Evolutionary conservation across 1,140 invertebrate genomes (phyloP).

Genomic region (Aphis gossypii): DNA sequence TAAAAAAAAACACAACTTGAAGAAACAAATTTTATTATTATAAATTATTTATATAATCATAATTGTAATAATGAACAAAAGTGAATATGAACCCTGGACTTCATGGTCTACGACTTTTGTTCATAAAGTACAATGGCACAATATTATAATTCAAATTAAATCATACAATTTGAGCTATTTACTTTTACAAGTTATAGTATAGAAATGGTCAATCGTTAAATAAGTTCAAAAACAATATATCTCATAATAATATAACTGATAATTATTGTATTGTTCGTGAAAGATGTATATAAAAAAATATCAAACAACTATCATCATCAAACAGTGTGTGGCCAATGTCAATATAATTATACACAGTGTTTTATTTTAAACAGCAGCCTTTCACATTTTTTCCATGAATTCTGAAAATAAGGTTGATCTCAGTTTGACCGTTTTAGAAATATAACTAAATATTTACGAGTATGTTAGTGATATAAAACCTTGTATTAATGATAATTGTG

Average conservation of each 20-base stretch:
- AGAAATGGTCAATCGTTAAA: not conserved
- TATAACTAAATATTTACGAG: too few species aligned
- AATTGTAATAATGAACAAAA: not conserved
- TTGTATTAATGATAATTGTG: too few species aligned
- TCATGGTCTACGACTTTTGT: not conserved
- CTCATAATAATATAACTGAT: not conserved
- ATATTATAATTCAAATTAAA: not conserved
- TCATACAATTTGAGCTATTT: not conserved
- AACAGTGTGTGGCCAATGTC: too few species aligned
- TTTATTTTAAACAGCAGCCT: too few species aligned
- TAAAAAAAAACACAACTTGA: not conserved
- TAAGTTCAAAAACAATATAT: not conserved
- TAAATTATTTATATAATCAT: not conserved
- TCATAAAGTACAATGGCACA: not conserved
- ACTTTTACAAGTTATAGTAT: not conserved
- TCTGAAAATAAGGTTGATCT: too few species aligned
- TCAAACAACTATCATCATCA: too few species aligned
- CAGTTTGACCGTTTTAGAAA: too few species aligned
- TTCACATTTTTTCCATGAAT: too few species aligned
- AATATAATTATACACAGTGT: too few species aligned
- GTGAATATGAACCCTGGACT: not conserved
- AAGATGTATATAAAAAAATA: too few species aligned
- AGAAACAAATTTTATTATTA: not conserved
- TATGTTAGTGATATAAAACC: too few species aligned
- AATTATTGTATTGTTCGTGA: not conserved